Evolutionary conservation across 2,797 vertebrate species (phyloP).

Genomic region (Lates japonicus): DNA sequence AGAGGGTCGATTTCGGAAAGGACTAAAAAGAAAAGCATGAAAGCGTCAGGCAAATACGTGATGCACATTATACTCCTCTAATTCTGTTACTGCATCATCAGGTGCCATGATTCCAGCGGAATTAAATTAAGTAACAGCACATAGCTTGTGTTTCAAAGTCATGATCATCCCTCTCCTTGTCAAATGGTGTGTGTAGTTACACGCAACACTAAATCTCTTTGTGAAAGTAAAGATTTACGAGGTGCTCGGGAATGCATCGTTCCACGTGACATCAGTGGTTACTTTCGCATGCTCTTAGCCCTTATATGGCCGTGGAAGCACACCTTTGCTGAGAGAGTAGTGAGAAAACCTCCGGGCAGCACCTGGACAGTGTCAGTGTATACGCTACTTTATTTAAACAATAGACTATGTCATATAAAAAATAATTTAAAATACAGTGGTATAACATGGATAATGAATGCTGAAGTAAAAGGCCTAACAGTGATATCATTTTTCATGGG

Average conservation of each 20-base stretch:
- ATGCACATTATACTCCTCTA: too few relatives aligned
- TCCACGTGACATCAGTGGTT: not conserved
- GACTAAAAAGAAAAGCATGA: not conserved
- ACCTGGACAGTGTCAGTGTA: not conserved
- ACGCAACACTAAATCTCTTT: accelerated
- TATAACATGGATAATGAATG: not conserved
- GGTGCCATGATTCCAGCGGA: accelerated
- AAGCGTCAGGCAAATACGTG: not conserved
- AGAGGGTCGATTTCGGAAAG: accelerated
- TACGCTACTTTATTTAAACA: not conserved
- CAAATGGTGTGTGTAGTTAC: not conserved
- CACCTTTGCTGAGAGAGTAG: conserved; percentile 19
- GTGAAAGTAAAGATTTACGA: not conserved
- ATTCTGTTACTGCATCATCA: not conserved
- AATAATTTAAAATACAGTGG: not conserved
- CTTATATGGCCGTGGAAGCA: conserved; percentile 28
- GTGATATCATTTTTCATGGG: not conserved
- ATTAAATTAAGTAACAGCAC: not conserved
- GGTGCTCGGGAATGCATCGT: not conserved
- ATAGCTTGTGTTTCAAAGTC: not conserved
- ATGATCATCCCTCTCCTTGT: not conserved
- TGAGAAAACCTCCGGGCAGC: not conserved
- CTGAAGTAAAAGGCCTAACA: not conserved
- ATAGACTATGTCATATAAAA: not conserved
- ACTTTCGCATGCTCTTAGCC: not conserved